Evolutionary conservation across 2,888 invertebrate genomes (phyloP).

Genomic region (Luperina testacea): DNA sequence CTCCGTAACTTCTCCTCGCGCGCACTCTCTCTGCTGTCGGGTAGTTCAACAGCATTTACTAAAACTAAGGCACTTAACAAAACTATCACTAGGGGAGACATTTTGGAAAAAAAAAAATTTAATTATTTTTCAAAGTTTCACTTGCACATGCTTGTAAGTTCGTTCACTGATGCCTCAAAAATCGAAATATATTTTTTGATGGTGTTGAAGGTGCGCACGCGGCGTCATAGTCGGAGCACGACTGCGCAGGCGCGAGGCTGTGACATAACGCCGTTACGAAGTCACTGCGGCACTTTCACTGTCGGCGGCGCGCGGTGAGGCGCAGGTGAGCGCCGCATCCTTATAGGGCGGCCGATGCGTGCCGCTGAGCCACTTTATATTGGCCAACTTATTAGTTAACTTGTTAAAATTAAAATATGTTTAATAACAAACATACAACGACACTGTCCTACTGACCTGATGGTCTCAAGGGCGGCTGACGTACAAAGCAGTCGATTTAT

Average conservation of each 20-base stretch:
- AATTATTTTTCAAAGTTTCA: constrained; percentile 63
- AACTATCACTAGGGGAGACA: constrained; percentile 82
- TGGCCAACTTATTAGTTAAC: constrained; percentile 60
- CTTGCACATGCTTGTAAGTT: constrained; percentile 76
- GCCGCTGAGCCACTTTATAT: constrained; percentile 60
- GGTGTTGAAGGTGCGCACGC: constrained; percentile 77
- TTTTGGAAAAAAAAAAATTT: constrained; percentile 65
- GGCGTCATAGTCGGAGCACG: constrained; percentile 83
- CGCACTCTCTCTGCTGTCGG: constrained; percentile 78
- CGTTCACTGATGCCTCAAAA: constrained; percentile 44
- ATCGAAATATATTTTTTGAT: constrained; percentile 32
- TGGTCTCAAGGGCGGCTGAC: constrained; percentile 12
- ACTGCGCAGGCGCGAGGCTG: constrained; percentile 74
- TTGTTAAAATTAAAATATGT: constrained; percentile 46
- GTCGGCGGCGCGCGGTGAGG: constrained; percentile 68
- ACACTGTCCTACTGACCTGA: constrained; percentile 7
- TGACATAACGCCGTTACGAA: constrained; percentile 88
- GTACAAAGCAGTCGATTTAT: neutral
- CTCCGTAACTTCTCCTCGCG: constrained; percentile 86
- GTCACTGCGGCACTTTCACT: constrained; percentile 85
- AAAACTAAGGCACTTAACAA: constrained; percentile 79
- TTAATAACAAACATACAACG: constrained; percentile 25
- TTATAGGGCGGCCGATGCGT: constrained; percentile 72
- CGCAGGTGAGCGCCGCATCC: constrained; percentile 72
- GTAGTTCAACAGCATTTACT: constrained; percentile 76